A percentile compares a stretch with the other conserved stretches of the same genome.
phyloP scores from a whole-genome alignment of 2,113 vertebrate species.

The Dipodomys spectabilis region DNA sequence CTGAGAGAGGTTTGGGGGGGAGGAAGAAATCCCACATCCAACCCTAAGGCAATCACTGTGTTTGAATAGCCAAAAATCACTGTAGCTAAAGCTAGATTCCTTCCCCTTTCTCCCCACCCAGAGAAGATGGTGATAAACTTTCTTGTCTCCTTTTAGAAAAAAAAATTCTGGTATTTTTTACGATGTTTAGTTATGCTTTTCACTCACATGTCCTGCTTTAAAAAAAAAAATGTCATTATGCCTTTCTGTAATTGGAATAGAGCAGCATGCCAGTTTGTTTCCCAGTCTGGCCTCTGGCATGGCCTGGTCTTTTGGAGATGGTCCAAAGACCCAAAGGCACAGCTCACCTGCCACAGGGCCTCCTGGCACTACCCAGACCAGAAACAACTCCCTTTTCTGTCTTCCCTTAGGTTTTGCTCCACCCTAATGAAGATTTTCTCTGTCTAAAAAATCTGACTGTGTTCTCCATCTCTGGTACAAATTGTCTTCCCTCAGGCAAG shows the following conservation, averaged over 20 bases:
- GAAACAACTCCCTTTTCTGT: not conserved
- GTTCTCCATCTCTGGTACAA: slow-evolving; percentile 23
- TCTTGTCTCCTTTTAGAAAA: not conserved
- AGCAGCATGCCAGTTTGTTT: not conserved
- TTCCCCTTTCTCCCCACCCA: too few species aligned
- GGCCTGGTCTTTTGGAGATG: slow-evolving; percentile 20
- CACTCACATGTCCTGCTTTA: not conserved
- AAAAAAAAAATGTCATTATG: not conserved
- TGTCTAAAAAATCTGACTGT: not conserved
- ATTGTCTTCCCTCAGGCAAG: slow-evolving; percentile 44
- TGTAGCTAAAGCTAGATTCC: not conserved
- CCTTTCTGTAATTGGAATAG: not conserved
- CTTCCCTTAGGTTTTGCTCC: not conserved
- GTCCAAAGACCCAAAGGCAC: not conserved
- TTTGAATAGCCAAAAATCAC: not conserved
- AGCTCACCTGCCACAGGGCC: slow-evolving; percentile 6
- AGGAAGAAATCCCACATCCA: not conserved
- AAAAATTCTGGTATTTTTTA: not conserved
- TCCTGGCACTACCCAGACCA: not conserved
- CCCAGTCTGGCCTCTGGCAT: not conserved
- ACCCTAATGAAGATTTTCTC: not conserved
- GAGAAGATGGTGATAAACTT: not conserved
- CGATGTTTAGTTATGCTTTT: not conserved
- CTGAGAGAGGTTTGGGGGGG: not conserved
- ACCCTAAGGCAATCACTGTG: not conserved